Evolutionary conservation across 2,113 vertebrate species (phyloP), one percentile per base, ranked within the genome.

Genomic region (Rhodinocichla rosea): DNA sequence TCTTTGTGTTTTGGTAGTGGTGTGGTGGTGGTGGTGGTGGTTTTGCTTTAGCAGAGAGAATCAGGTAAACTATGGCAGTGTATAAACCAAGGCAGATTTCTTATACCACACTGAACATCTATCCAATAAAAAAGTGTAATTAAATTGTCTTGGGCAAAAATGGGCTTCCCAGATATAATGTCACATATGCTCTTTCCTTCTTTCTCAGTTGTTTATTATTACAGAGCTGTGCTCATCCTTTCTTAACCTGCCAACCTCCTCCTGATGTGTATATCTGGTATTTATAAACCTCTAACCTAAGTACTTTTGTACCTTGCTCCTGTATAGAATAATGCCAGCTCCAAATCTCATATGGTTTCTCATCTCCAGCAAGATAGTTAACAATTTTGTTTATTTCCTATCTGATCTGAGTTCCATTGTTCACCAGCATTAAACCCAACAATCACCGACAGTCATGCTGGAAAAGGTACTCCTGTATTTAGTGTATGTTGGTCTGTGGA

Each of bases 321-420:
- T 83, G 14, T 70, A 86, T 59, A 80, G 50, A 80, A n/a, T 89
- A 89, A 91, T 71, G 40, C 35, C 56, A 78, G 32, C 52, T 87
- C n/a, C 67, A 85, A 59, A 86, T 74, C 45, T 87, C 63, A 83
- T 85, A 71, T 90, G 27, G 11, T 80, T 94, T 94, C 69, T 84
- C 30, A 77, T 91, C n/a, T 87, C 27, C 75, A 85, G 15, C 59
- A 85, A 77, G 70, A 95, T 73, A 87, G 49, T 92, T 83, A 88
- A 77, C 30, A 81, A 81, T 92, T 91, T 47, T 67, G 26, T 69
- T 92, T 88, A 78, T 75, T 94, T 95, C 50, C 35, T 95, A 8
- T 70, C 30, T 83, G 30, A 11, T 79, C 30, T 78, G 67, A 88
- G 19, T 77, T 91, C 35, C 63, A 65, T 47, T 88, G 37, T 94